Percentiles rank a stretch among this genome's conserved stretches.
Conservation (phyloP, 2,113 vertebrate genomes). For the Falco punctatus region DNA sequence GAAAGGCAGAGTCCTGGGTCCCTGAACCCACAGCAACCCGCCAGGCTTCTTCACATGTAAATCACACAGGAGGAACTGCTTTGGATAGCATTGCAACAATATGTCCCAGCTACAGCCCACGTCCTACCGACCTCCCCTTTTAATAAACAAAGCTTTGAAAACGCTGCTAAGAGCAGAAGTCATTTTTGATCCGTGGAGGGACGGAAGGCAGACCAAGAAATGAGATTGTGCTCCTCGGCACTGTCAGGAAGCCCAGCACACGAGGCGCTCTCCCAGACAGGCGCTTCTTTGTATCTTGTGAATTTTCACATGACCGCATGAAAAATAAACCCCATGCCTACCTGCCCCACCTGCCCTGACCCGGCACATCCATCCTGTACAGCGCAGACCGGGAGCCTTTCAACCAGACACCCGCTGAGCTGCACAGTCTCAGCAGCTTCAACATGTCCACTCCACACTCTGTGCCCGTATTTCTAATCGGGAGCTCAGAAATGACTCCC, state of each 20-base stretch:
- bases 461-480: accelerated
- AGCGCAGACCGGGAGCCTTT: accelerated
- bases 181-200: accelerated
- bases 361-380: accelerated
- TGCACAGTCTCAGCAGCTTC: background rate
- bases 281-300: background rate
- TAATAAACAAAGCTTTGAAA: accelerated
- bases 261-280: accelerated
- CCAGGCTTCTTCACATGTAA: accelerated
- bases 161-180: background rate
- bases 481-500: background rate
- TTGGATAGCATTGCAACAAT: background rate
- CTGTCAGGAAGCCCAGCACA: accelerated
- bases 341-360: background rate
- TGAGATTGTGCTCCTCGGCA: accelerated
- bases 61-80: background rate
- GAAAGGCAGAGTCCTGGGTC: background rate
- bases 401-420: accelerated
- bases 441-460: accelerated
- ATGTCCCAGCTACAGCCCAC: accelerated
- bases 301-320: background rate
- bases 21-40: background rate
- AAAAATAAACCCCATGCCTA: background rate
- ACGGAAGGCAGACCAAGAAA: accelerated
- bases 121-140: background rate